Conservation (phyloP, 2,797 vertebrate species). For the Champsocephalus gunnari region DNA sequence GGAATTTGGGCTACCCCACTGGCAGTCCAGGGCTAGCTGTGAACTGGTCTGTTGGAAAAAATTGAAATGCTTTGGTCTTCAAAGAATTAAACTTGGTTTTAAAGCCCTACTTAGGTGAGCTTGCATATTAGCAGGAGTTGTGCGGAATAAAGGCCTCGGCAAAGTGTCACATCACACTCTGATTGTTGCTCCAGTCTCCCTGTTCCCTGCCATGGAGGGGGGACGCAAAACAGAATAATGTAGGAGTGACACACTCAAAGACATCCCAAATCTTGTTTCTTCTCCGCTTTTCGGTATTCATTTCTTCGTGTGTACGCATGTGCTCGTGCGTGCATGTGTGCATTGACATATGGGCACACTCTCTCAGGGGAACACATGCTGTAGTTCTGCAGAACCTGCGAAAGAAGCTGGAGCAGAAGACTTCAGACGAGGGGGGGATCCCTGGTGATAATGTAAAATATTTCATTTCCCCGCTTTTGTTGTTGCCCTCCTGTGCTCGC, state of each 20-base stretch:
- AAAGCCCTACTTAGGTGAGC: slow-evolving; percentile 97
- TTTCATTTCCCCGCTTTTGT: slow-evolving; percentile 74
- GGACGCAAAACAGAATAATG: slow-evolving; percentile 72
- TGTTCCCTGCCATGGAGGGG: slow-evolving; percentile 62
- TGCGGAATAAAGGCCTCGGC: slow-evolving; percentile 88
- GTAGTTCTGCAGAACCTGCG: slow-evolving; percentile 60
- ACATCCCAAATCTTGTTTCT: slow-evolving; percentile 78
- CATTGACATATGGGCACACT: slow-evolving; percentile 62
- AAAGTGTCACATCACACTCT: slow-evolving; percentile 86
- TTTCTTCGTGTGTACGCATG: slow-evolving; percentile 57
- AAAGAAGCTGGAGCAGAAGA: slow-evolving; percentile 66
- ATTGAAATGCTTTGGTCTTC: slow-evolving; percentile 98
- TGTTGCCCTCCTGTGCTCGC: slow-evolving; percentile 54
- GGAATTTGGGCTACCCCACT: slow-evolving; percentile 99
- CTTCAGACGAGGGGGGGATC: slow-evolving; percentile 76
- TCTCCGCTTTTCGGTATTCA: slow-evolving; percentile 62
- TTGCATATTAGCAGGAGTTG: slow-evolving; percentile 93
- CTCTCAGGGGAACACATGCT: slow-evolving; percentile 70
- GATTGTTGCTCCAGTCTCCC: slow-evolving; percentile 78
- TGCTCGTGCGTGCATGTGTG: slow-evolving; percentile 24
- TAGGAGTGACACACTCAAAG: slow-evolving; percentile 77
- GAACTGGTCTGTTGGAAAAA: slow-evolving; percentile 99
- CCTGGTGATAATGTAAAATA: slow-evolving; percentile 81
- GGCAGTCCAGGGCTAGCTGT: slow-evolving; percentile 97
- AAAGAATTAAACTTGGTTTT: slow-evolving; percentile 99